Base-by-base conservation (phyloP, 2,888 invertebrate genomes). In the Stomorhina lunata region DNA sequence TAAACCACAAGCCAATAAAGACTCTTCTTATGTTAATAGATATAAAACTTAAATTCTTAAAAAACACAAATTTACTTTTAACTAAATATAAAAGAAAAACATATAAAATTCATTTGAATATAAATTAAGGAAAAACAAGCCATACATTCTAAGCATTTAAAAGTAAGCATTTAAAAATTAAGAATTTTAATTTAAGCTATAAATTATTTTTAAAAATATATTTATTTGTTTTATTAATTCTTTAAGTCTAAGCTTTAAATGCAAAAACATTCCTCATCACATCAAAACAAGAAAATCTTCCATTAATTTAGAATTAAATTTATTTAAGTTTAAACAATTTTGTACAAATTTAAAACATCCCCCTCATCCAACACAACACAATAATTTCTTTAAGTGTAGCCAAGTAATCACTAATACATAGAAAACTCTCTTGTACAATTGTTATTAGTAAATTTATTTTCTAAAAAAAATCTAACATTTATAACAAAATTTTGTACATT, bases 1-100 rank as follows among this genome's bases (percentile, higher is more conserved):
- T 88, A 61, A 90, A 88, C n/a, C 88, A 43, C 71, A 90, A 90
- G 90, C 90, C 90, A 90, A 90, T 86, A 90, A 90, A 90, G 90
- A 90, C 90, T 90, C 90, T 90, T 68, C 40, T 68, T 65, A 48
- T 57, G 32, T 78, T 63, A 73, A 80, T 75, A 73, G 59, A 15
- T 12, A 17, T 27, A 22, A n/a, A 27, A 55, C 45, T 32, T 32
- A 77, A 59, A 61, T 53, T 69, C 17, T 71, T 55, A 68, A 17
- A 69, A 75, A 53, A 61, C 32, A 59, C 40, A 59, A 50, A 75
- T 48, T 29, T 37, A n/a, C 69, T 5, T 40, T 63, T 43, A 48
- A 61, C 45, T 32, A 66, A 79, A n/a, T 34, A 37, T 27, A 80
- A 83, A 78, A 66, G 76, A 77, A 63, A 69, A 53, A 71, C n/a